A percentile compares a stretch with the other conserved stretches of the same genome.
Conservation (phyloP, 1,140 invertebrate species). For the Drosophila paulistorum region DNA sequence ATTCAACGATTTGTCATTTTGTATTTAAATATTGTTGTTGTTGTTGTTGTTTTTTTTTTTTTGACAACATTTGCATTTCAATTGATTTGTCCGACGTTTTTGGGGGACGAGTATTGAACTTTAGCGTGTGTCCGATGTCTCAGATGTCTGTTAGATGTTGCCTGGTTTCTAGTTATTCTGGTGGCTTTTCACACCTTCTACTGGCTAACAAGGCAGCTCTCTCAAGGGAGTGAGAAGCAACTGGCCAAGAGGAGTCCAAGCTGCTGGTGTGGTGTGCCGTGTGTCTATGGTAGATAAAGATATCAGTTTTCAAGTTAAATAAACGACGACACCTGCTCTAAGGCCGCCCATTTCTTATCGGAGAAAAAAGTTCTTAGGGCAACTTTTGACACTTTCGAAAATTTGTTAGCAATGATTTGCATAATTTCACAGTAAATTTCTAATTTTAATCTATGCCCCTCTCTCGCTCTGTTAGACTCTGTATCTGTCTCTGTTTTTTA, state of each 20-base stretch:
- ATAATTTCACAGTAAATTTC: constrained; percentile 78
- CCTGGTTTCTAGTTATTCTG: constrained; percentile 12
- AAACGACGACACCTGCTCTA: constrained; percentile 29
- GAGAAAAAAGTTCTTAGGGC: constrained; percentile 27
- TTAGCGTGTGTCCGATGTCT: constrained; percentile 57
- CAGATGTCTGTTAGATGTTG: not conserved
- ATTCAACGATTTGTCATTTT: constrained; percentile 79
- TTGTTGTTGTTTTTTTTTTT: constrained; percentile 27
- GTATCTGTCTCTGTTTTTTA: constrained; percentile 6
- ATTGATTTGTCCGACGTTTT: constrained; percentile 50
- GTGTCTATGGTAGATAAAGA: constrained; percentile 50
- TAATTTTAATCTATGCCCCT: constrained; percentile 56
- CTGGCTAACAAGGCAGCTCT: constrained; percentile 43
- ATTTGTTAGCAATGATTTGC: constrained; percentile 68
- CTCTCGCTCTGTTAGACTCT: not conserved
- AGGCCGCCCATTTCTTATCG: constrained; percentile 8
- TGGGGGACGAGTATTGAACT: constrained; percentile 64
- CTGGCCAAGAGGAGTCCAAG: not conserved
- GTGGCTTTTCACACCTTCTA: constrained; percentile 68
- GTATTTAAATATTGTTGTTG: constrained; percentile 72
- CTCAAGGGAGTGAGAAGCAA: too few relatives aligned
- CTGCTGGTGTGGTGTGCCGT: not conserved
- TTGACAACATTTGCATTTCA: constrained; percentile 71
- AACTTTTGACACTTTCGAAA: constrained; percentile 72
- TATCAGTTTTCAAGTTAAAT: constrained; percentile 64